Base-by-base conservation (phyloP, 2,797 vertebrate species). In the Platyrinchus mystaceus region DNA sequence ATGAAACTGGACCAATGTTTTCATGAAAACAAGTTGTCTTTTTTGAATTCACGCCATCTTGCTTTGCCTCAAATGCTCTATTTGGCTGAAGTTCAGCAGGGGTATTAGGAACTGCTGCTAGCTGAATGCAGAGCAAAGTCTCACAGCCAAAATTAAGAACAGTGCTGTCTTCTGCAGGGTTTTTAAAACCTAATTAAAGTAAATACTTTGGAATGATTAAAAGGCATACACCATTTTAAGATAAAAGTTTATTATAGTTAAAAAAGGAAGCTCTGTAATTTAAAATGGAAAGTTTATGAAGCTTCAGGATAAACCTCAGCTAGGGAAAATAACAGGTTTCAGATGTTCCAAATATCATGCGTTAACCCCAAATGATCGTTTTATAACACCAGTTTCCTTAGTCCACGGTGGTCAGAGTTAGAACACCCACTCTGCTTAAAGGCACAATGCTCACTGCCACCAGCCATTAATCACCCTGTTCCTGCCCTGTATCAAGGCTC, bases 191-290 rank as follows among this genome's bases (percentile, higher is more conserved):
- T 89, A 96, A 94, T 96, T 97, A 88, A 77, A 96, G 97, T 93
- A 96, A 97, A 97, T 97, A 96, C 92, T 94, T 97, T 60, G 77
- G 94, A 97, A 97, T 97, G 97, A 98, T 98, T 98, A 98, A 98
- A 98, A 98, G 97, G 93, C 95, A 91, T 91, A 95, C 97, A 94
- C 94, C 97, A 97, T 97, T 98, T 97, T 97, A 96, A 98, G 98
- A 97, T 97, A 98, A 97, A 97, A 97, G 97, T 98, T 98, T 97
- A 98, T 98, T 97, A 97, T 97, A 97, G 96, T 98, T 96, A 96
- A 96, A 95, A 96, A 97, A 97, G 95, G 96, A 97, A 97, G 97
- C 97, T 97, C 97, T 97, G 52, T 97, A 97, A 98, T 98, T 98
- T 98, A 97, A 98, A 98, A 97, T 97, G 97, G 97, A 98, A 98